Percentiles rank a stretch among this genome's conserved stretches.
Evolutionary conservation across 2,113 vertebrate species (phyloP).

Genomic region (Buteo buteo): DNA sequence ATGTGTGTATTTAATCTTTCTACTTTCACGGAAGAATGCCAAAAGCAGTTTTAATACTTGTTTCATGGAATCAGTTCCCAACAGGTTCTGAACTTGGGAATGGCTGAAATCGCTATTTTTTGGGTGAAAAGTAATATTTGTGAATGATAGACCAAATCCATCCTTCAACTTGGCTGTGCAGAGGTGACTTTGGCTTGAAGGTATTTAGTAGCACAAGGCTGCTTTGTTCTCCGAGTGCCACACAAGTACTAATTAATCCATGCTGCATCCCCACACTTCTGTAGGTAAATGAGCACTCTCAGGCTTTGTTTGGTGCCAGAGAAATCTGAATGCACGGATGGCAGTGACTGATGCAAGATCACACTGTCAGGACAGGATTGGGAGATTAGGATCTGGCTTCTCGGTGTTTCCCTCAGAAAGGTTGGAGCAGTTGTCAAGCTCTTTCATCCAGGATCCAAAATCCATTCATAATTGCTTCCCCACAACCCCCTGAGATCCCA

Average conservation of each 20-base stretch:
- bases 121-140: not conserved
- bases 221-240: not conserved
- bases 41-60: not conserved
- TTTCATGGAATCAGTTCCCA: not conserved
- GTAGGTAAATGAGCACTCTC: not conserved
- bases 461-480: not conserved
- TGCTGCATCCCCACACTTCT: not conserved
- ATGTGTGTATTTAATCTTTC: not conserved
- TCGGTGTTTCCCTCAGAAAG: not conserved
- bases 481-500: not conserved
- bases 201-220: not conserved
- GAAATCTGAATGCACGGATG: not conserved
- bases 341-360: not conserved
- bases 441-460: constrained; percentile 33
- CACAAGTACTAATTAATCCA: not conserved
- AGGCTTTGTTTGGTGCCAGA: not conserved
- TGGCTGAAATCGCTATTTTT: not conserved
- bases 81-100: not conserved
- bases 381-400: constrained; percentile 12
- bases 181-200: not conserved
- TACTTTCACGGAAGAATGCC: not conserved
- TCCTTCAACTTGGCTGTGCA: not conserved
- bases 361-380: not conserved
- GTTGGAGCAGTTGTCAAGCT: not conserved
- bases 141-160: not conserved